These are phyloP conservation scores for Prietella phreatophila DNA, from an alignment of 2,113 vertebrate genomes.

Conservation along the genomic window DNA sequence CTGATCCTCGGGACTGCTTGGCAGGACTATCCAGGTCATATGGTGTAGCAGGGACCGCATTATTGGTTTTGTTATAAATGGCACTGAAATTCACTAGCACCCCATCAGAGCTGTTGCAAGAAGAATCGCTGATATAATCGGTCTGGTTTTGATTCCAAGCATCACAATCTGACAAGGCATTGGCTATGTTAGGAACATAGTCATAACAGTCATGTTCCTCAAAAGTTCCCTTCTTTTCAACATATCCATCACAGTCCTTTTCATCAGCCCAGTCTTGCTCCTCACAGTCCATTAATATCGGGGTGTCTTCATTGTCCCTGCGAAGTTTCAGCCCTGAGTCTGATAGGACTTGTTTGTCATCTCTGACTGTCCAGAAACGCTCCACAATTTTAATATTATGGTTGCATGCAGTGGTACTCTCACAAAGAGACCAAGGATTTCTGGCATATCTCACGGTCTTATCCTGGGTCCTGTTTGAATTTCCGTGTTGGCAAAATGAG, in stretches of 20 bases:
- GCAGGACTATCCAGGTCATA: conserved; percentile 81
- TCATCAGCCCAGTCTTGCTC: conserved; percentile 78
- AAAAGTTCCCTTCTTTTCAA: conserved; percentile 62
- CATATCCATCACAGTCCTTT: conserved; percentile 56
- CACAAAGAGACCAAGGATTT: conserved; percentile 58
- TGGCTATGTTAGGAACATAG: conserved; percentile 63
- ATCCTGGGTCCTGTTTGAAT: conserved; percentile 63
- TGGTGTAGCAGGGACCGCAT: conserved; percentile 73
- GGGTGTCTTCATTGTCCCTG: conserved; percentile 65
- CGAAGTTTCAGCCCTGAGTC: conserved; percentile 66
- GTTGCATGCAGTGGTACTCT: conserved; percentile 58
- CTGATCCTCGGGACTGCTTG: conserved; percentile 64
- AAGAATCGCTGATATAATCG: conserved; percentile 85
- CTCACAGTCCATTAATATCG: conserved; percentile 66
- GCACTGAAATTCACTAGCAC: conserved; percentile 91
- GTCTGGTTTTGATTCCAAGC: conserved; percentile 71
- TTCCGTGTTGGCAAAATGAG: conserved; percentile 84
- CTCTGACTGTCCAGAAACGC: conserved; percentile 34
- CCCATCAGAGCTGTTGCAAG: conserved; percentile 91
- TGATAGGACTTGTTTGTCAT: conserved; percentile 55
- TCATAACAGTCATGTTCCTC: conserved; percentile 58
- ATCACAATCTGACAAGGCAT: conserved; percentile 73
- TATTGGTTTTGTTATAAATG: conserved; percentile 87
- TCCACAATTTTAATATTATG: conserved; percentile 62
- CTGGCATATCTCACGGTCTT: conserved; percentile 65